phyloP scores from a whole-genome alignment of 2,797 vertebrate genomes.

The Enteromius thamalakanensis region DNA sequence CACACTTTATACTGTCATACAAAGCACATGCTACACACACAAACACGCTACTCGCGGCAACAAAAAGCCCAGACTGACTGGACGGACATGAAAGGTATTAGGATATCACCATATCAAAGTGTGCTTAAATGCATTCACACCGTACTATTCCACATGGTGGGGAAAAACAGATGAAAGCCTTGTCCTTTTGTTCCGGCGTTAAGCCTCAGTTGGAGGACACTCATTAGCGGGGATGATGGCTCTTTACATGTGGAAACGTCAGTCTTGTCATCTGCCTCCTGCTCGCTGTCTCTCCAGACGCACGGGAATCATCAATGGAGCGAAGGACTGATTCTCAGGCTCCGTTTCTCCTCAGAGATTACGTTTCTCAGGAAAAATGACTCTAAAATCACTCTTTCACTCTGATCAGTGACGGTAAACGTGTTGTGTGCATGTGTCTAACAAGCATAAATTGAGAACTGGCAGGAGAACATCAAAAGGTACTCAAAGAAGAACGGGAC shows the following conservation, averaged over 20 bases:
- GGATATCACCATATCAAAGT: conserved; percentile 66
- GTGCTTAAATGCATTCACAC: conserved; percentile 45
- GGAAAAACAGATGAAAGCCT: conserved; percentile 59
- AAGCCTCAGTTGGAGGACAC: conserved; percentile 48
- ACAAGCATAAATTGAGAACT: background rate
- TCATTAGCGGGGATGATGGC: conserved; percentile 54
- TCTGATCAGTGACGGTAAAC: conserved; percentile 31
- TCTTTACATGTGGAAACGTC: conserved; percentile 48
- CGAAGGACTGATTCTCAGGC: conserved; percentile 17
- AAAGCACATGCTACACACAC: conserved; percentile 20
- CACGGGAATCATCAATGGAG: conserved; percentile 25
- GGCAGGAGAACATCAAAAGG: conserved; percentile 15
- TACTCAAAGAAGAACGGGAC: background rate
- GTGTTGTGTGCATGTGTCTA: background rate
- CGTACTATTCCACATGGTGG: conserved; percentile 33
- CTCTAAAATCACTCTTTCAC: conserved; percentile 17
- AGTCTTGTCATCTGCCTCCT: conserved; percentile 44
- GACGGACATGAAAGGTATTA: conserved; percentile 64
- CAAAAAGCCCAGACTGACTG: conserved; percentile 30
- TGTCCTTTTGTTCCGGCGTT: conserved; percentile 31
- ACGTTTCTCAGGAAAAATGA: background rate
- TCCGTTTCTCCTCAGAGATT: conserved; percentile 29
- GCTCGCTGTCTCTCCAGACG: conserved; percentile 21
- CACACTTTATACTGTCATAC: conserved; percentile 47
- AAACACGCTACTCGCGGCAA: background rate